Percentiles rank a stretch among this genome's conserved stretches.
phyloP scores from a whole-genome alignment of 2,113 vertebrate genomes.

The Pelobates fuscus region DNA sequence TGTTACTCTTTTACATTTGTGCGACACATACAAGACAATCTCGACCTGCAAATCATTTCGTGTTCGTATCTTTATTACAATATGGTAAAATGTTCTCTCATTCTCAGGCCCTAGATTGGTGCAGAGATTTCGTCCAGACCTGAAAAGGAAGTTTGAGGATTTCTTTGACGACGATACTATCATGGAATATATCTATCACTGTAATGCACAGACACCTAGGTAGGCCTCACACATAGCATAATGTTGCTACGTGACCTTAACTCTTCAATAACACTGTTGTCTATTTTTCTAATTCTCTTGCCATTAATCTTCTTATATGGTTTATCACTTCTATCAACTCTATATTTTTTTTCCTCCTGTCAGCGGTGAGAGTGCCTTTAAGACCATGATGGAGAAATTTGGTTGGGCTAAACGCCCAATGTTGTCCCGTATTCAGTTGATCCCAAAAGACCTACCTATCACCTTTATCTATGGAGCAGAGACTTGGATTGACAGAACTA shows the following conservation, averaged over 20 bases:
- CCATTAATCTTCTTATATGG: background rate
- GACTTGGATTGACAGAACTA: conserved; percentile 85
- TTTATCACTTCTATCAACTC: background rate
- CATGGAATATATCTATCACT: conserved; percentile 90
- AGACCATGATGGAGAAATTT: conserved; percentile 79
- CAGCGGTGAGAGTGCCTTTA: conserved; percentile 88
- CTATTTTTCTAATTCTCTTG: background rate
- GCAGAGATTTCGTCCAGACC: conserved; percentile 85
- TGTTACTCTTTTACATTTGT: no score
- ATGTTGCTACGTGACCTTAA: no score
- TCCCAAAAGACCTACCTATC: conserved; percentile 77
- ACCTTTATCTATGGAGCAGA: conserved; percentile 81
- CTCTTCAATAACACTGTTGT: no score
- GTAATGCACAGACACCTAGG: conserved; percentile 88
- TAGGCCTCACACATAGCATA: no score
- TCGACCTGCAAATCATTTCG: no score
- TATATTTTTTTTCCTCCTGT: background rate
- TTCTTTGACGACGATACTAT: conserved; percentile 89
- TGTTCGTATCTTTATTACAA: no score
- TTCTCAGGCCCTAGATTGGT: conserved; percentile 86
- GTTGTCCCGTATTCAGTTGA: conserved; percentile 79
- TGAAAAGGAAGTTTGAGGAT: conserved; percentile 85
- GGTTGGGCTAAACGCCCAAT: conserved; percentile 89
- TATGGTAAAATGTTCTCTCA: no score
- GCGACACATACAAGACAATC: no score